Evolutionary conservation across 2,888 invertebrate species (phyloP).

Genomic region (Hemaris fuciformis): DNA sequence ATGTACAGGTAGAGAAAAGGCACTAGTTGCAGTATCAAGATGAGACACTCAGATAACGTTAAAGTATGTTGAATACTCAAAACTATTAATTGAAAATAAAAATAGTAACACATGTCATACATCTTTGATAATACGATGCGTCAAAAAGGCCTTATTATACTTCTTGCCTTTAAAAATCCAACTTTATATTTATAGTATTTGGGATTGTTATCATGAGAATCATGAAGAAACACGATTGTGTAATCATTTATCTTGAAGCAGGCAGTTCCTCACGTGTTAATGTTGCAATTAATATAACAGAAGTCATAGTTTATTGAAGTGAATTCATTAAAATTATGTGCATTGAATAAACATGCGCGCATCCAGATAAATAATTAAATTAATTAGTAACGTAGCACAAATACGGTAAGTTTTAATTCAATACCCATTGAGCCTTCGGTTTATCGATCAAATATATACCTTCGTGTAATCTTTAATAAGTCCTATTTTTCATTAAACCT

Average conservation of each 20-base stretch:
- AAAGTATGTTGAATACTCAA: background rate
- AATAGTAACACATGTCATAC: too few relatives aligned
- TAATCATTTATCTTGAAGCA: constrained; percentile 20
- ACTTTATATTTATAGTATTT: too few relatives aligned
- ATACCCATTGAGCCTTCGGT: constrained; percentile 63
- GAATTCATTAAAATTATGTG: constrained; percentile 53
- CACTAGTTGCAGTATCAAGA: too few relatives aligned
- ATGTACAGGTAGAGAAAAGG: too few relatives aligned
- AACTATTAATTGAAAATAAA: too few relatives aligned
- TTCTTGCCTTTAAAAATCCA: too few relatives aligned
- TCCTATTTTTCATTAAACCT: constrained; percentile 65
- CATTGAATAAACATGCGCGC: constrained; percentile 65
- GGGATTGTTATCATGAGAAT: background rate
- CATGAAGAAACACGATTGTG: background rate
- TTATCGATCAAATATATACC: constrained; percentile 63
- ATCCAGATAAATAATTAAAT: constrained; percentile 75
- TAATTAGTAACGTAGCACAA: constrained; percentile 75
- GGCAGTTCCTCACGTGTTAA: background rate
- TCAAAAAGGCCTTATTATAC: too few relatives aligned
- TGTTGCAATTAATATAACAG: constrained; percentile 18
- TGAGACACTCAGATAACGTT: too few relatives aligned
- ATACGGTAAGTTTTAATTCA: constrained; percentile 79
- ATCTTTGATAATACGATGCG: too few relatives aligned
- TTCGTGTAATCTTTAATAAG: constrained; percentile 54
- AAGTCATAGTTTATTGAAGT: constrained; percentile 20